These are phyloP conservation scores for Hololepta plana DNA, from an alignment of 2,888 invertebrate genomes.

Conservation along the genomic window DNA sequence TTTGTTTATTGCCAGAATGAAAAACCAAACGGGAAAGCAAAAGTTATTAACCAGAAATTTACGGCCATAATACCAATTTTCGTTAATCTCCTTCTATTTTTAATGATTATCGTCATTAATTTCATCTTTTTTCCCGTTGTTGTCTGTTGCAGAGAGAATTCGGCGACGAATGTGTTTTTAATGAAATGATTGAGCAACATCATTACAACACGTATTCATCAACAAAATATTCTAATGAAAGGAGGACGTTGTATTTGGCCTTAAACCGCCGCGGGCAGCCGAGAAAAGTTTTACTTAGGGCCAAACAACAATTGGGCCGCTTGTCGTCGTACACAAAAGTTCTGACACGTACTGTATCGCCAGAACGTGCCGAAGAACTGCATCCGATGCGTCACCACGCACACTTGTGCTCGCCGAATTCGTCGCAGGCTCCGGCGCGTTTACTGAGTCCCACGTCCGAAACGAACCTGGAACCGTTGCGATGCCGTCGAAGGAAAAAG, in stretches of 20 bases:
- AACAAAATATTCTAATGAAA: constrained; percentile 48
- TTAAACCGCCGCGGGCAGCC: constrained; percentile 55
- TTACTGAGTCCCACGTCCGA: constrained; percentile 15
- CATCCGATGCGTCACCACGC: constrained; percentile 27
- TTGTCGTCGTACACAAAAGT: constrained; percentile 59
- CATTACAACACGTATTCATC: constrained; percentile 76
- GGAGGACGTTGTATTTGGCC: constrained; percentile 57
- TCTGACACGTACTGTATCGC: constrained; percentile 38
- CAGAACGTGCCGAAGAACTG: constrained; percentile 32
- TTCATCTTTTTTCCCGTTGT: constrained; percentile 11
- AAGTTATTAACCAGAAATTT: too few relatives aligned
- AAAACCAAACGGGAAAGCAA: too few relatives aligned
- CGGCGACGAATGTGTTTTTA: constrained; percentile 66
- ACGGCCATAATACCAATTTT: too few relatives aligned
- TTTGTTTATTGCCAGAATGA: too few relatives aligned
- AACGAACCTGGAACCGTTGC: constrained; percentile 24
- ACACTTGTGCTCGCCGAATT: constrained; percentile 16
- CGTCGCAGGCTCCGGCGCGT: constrained; percentile 3
- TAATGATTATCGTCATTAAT: constrained; percentile 13
- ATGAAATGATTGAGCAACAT: constrained; percentile 69
- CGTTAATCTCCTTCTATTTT: too few relatives aligned
- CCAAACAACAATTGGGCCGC: constrained; percentile 45
- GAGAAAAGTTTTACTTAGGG: constrained; percentile 52
- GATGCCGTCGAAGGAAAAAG: constrained; percentile 31
- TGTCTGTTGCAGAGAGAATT: constrained; percentile 65